Percentiles rank a stretch among this genome's conserved stretches.
Conservation (phyloP, 2,113 vertebrate species). For the Stigmatopora nigra region DNA sequence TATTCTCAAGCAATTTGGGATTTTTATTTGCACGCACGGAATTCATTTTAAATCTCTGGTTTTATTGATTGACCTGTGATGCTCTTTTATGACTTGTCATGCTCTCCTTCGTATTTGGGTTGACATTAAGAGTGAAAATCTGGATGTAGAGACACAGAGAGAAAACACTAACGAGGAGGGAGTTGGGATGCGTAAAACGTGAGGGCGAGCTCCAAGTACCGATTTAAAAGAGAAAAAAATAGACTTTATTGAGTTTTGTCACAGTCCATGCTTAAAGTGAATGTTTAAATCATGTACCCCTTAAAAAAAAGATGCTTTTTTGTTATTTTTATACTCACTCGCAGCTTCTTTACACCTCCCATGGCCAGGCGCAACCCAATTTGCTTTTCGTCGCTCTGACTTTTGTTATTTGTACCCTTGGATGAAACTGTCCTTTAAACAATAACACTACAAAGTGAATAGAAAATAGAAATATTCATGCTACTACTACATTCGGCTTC, state of each 20-base stretch:
- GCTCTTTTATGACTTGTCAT: slow-evolving; percentile 18
- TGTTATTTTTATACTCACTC: too few relatives aligned
- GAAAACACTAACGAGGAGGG: not conserved
- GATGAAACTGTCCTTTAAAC: not conserved
- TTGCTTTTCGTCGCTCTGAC: not conserved
- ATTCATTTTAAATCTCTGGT: slow-evolving; percentile 63
- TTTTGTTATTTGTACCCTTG: not conserved
- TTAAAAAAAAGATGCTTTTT: slow-evolving; percentile 7
- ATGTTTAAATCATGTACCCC: slow-evolving; percentile 3
- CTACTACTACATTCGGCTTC: not conserved
- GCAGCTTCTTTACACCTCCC: not conserved
- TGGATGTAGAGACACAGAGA: not conserved
- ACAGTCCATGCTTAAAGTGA: slow-evolving; percentile 6
- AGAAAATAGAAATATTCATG: not conserved
- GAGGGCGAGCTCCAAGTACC: slow-evolving; percentile 4
- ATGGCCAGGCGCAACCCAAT: not conserved
- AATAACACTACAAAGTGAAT: not conserved
- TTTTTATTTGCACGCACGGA: slow-evolving; percentile 49
- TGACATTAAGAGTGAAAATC: not conserved
- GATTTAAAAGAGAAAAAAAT: slow-evolving; percentile 17
- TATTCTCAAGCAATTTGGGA: slow-evolving; percentile 41
- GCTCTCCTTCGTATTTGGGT: slow-evolving; percentile 9
- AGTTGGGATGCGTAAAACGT: not conserved
- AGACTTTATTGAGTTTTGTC: not conserved
- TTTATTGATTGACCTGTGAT: slow-evolving; percentile 50